Conservation (phyloP, 2,797 vertebrate genomes). For the Acanthurus tractus region DNA sequence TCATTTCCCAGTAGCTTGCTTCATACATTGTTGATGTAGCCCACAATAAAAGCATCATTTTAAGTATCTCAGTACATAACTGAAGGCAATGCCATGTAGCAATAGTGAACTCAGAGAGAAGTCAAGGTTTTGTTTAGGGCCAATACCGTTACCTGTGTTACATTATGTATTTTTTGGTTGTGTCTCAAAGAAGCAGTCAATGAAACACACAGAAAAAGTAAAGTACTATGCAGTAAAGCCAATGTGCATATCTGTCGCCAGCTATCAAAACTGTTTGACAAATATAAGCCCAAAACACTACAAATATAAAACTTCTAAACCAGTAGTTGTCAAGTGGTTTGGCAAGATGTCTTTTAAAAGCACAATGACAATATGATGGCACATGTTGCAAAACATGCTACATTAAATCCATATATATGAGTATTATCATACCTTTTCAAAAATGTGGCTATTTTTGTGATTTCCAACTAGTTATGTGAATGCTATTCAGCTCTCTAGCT, state of each 20-base stretch:
- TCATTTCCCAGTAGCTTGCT: not conserved
- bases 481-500: no score
- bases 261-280: slow-evolving; percentile 10
- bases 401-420: no score
- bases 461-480: no score
- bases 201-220: slow-evolving; percentile 16
- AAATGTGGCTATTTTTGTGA: no score
- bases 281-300: slow-evolving; percentile 4
- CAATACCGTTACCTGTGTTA: not conserved
- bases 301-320: no score
- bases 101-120: not conserved
- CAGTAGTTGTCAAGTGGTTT: no score
- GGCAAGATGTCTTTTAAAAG: no score
- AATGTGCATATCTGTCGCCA: slow-evolving; percentile 3
- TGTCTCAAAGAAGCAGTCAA: not conserved
- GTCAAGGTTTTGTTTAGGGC: not conserved
- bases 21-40: not conserved
- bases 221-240: not conserved
- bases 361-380: no score
- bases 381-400: no score
- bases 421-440: no score
- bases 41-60: not conserved
- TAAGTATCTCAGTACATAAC: not conserved
- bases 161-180: not conserved
- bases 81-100: not conserved